phyloP scores from a whole-genome alignment of 2,888 invertebrate genomes.

The Orchesellides sinensis region DNA sequence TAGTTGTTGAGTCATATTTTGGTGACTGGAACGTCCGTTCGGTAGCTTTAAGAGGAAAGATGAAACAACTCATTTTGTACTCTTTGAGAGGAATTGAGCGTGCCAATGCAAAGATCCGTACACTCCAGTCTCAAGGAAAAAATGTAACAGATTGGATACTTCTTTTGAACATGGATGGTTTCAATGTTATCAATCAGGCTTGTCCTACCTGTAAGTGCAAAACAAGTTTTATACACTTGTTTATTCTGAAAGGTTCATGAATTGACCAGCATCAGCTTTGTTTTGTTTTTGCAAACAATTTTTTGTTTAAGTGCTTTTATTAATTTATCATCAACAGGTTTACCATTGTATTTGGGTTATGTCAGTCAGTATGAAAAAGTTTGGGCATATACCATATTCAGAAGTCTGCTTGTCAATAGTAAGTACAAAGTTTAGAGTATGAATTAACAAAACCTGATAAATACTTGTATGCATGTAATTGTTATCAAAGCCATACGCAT shows the following conservation, averaged over 20 bases:
- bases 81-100: conserved; percentile 33
- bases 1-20: conserved; percentile 37
- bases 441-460: neutral
- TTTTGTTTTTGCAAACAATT: neutral
- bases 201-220: conserved; percentile 43
- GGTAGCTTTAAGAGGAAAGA: conserved; percentile 34
- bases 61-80: conserved; percentile 38
- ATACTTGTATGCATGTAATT: neutral
- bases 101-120: neutral
- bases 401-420: conserved; percentile 38
- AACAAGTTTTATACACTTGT: too few species aligned
- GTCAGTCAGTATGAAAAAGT: conserved; percentile 36
- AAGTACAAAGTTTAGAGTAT: conserved; percentile 1
- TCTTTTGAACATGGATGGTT: conserved; percentile 51
- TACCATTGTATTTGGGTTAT: conserved; percentile 50
- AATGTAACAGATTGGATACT: conserved; percentile 48
- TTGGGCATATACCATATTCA: conserved; percentile 27
- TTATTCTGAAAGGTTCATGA: too few species aligned
- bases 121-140: conserved; percentile 33
- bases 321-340: too few species aligned
- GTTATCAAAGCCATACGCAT: neutral
- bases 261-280: too few species aligned
- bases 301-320: neutral
- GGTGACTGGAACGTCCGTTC: conserved; percentile 43
- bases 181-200: conserved; percentile 49